Conservation (phyloP, 2,113 vertebrate species). For the Clarias gariepinus region DNA sequence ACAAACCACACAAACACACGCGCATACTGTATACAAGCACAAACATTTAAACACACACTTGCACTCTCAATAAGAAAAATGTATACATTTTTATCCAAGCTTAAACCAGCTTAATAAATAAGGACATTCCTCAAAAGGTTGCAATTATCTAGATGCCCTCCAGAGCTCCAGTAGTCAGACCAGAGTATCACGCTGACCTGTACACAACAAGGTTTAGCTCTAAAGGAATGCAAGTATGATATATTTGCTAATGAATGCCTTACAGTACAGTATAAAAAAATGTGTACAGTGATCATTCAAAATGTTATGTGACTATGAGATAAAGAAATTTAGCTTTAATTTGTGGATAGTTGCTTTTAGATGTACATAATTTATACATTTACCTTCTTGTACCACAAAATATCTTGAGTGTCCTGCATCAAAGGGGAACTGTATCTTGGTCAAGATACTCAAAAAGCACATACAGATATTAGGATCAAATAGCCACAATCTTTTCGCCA, state of each 20-base stretch:
- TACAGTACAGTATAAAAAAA: not conserved
- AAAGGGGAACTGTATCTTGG: not conserved
- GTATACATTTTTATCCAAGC: slow-evolving; percentile 43
- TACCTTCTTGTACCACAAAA: not conserved
- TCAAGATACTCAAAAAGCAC: not conserved
- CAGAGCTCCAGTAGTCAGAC: not conserved
- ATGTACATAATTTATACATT: not conserved
- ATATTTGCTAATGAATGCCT: not conserved
- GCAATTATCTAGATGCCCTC: slow-evolving; percentile 34
- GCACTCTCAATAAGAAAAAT: slow-evolving; percentile 2
- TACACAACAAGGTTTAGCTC: not conserved
- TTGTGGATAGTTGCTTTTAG: not conserved
- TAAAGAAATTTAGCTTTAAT: not conserved
- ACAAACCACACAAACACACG: slow-evolving; percentile 31
- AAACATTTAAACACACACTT: not conserved
- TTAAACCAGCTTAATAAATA: slow-evolving; percentile 43
- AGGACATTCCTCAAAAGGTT: slow-evolving; percentile 18
- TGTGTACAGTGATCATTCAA: not conserved
- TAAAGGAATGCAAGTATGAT: not conserved
- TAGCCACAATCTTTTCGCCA: not conserved
- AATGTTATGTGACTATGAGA: not conserved
- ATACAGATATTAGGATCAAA: not conserved
- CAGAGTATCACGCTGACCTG: not conserved
- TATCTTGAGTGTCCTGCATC: not conserved
- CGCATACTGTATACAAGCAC: not conserved